Evolutionary conservation across 2,113 vertebrate genomes (phyloP).

Genomic region (Phoxinus phoxinus): DNA sequence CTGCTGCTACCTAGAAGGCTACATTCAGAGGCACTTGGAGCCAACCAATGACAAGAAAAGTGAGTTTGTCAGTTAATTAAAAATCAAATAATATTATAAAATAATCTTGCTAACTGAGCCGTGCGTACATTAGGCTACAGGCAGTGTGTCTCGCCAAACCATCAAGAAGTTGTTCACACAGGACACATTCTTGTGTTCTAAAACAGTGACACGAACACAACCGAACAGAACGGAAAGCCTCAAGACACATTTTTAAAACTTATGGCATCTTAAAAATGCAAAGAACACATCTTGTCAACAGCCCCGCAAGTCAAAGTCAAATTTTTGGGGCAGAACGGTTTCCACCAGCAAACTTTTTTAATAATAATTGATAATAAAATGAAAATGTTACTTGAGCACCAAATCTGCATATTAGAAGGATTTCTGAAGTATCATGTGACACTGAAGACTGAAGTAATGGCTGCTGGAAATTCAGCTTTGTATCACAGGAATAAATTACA

Average conservation of each 20-base stretch:
- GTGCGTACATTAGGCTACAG: neutral
- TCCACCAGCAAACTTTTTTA: neutral
- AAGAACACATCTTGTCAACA: neutral
- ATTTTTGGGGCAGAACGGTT: neutral
- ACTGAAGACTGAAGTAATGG: no score
- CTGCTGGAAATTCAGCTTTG: neutral
- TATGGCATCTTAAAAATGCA: neutral
- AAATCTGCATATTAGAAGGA: neutral
- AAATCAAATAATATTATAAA: slow-evolving; percentile 61
- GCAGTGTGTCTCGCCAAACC: neutral
- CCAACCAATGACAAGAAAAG: slow-evolving; percentile 82
- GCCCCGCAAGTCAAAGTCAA: neutral
- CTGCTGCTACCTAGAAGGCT: slow-evolving; percentile 89
- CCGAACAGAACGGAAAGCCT: neutral
- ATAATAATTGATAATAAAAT: neutral
- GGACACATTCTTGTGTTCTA: neutral
- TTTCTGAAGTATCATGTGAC: no score
- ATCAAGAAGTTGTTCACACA: neutral
- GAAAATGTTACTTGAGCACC: neutral
- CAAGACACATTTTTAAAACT: neutral
- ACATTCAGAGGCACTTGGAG: slow-evolving; percentile 90
- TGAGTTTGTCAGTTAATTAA: slow-evolving; percentile 78
- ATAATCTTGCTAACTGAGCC: neutral
- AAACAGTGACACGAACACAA: neutral
- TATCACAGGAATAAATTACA: neutral